These are phyloP conservation scores for Sceloporus undulatus DNA, from an alignment of 2,113 vertebrate species.

Conservation along the genomic window DNA sequence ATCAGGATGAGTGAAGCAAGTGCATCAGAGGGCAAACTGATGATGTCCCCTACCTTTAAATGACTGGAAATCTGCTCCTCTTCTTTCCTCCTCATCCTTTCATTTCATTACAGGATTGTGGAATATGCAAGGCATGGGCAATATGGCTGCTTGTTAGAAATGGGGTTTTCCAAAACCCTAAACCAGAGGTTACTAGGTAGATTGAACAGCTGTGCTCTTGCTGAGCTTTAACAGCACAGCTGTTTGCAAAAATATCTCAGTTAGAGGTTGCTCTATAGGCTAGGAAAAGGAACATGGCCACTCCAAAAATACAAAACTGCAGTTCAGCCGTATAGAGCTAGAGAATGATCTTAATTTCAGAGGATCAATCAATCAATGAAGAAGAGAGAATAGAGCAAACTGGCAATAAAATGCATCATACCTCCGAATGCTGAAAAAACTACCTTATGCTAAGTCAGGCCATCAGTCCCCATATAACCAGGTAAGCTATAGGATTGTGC, in stretches of 20 bases:
- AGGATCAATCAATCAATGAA: too few relatives aligned
- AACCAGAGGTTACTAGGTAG: neutral
- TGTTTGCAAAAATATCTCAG: neutral
- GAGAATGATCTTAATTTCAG: neutral
- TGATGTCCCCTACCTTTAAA: neutral
- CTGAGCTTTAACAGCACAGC: neutral
- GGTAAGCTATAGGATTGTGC: too few relatives aligned
- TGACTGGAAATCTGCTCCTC: neutral
- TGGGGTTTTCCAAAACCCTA: neutral
- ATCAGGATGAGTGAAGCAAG: neutral
- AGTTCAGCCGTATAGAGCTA: neutral
- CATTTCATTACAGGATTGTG: neutral
- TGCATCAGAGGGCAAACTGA: neutral
- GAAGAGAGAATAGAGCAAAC: too few relatives aligned
- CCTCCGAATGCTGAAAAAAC: too few relatives aligned
- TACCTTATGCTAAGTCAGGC: too few relatives aligned
- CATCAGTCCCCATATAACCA: too few relatives aligned
- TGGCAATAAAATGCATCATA: too few relatives aligned
- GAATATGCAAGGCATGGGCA: neutral
- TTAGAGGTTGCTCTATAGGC: neutral
- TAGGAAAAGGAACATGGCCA: neutral
- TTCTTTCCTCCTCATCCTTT: neutral
- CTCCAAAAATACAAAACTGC: neutral
- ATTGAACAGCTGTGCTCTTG: neutral
- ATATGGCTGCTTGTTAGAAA: neutral